These are phyloP conservation scores for Ectropis crepuscularia DNA, from an alignment of 2,888 invertebrate genomes.

Conservation along the genomic window DNA sequence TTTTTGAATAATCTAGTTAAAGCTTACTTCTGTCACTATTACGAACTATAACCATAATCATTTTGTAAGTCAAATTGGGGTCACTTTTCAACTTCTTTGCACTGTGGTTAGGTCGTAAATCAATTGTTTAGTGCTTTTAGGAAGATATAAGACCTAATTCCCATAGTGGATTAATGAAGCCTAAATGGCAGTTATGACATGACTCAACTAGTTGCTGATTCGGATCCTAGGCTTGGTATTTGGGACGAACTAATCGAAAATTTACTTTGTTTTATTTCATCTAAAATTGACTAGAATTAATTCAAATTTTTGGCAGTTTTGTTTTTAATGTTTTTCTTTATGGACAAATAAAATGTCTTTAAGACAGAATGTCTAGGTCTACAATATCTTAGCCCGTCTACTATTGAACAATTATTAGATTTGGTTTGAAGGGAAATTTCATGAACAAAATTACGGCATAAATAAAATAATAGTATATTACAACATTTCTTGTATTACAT, in stretches of 20 bases:
- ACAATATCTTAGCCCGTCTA: too few species aligned
- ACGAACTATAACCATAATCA: not conserved
- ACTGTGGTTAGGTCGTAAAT: slow-evolving; percentile 46
- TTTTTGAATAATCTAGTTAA: too few species aligned
- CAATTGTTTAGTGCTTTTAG: slow-evolving; percentile 54
- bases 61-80: not conserved
- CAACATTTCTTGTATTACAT: too few species aligned
- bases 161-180: slow-evolving; percentile 52
- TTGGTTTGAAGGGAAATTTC: too few species aligned
- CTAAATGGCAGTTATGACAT: slow-evolving; percentile 50
- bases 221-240: slow-evolving; percentile 19
- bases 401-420: too few species aligned
- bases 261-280: slow-evolving; percentile 6
- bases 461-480: too few species aligned
- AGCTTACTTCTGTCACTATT: not conserved
- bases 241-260: slow-evolving; percentile 21
- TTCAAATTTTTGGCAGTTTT: too few species aligned
- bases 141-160: slow-evolving; percentile 56
- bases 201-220: slow-evolving; percentile 32
- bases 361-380: too few species aligned
- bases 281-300: too few species aligned
- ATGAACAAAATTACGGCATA: too few species aligned
- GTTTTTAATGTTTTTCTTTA: too few species aligned
- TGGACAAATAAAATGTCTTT: too few species aligned
- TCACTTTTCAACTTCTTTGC: not conserved